These are phyloP conservation scores for Rhinoraja longicauda DNA, from an alignment of 2,797 vertebrate genomes.

Conservation along the genomic window DNA sequence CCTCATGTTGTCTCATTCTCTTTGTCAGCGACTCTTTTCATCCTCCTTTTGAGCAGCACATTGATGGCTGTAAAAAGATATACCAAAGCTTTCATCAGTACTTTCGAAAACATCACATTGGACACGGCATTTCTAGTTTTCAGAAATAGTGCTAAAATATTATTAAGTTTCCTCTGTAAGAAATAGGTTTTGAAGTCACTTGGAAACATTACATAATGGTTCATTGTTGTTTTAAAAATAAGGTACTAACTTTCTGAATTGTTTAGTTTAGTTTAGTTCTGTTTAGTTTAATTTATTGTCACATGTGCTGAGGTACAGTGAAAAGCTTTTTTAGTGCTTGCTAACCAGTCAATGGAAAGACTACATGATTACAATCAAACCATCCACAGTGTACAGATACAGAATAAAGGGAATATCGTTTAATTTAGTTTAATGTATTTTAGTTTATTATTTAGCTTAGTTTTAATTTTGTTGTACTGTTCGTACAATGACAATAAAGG, in stretches of 20 bases:
- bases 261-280: background rate
- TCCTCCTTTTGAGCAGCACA: background rate
- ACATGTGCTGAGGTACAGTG: too few species aligned
- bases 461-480: too few species aligned
- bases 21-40: constrained; percentile 22
- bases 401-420: too few species aligned
- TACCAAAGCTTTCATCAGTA: constrained; percentile 31
- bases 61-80: constrained; percentile 25
- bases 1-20: constrained; percentile 29
- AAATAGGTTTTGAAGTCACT: background rate
- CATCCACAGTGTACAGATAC: too few species aligned
- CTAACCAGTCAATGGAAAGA: too few species aligned
- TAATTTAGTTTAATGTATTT: too few species aligned
- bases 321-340: too few species aligned
- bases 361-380: too few species aligned
- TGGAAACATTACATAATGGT: background rate
- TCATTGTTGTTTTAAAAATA: background rate
- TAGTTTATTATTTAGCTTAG: too few species aligned
- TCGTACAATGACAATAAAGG: too few species aligned
- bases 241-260: background rate
- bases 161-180: background rate
- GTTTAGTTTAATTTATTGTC: too few species aligned
- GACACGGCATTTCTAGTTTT: background rate
- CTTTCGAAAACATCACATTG: constrained; percentile 14
- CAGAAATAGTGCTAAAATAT: constrained; percentile 9